Evolutionary conservation across 1,140 invertebrate genomes (phyloP).

Genomic region (Bombus pyrosoma): DNA sequence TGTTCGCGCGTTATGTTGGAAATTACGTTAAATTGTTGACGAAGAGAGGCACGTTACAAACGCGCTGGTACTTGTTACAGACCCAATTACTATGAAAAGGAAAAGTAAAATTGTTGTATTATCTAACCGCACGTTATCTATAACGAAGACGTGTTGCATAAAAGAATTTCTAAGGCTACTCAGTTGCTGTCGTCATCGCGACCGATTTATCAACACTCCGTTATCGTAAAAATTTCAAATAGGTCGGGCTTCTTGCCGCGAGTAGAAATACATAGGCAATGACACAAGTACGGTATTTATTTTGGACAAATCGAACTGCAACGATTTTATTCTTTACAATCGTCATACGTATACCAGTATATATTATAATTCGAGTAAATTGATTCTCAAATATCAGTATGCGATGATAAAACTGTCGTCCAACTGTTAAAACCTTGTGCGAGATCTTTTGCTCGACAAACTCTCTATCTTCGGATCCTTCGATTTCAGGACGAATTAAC

Average conservation of each 20-base stretch:
- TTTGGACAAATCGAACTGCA: too few species aligned
- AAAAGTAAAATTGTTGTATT: neutral
- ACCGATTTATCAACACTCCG: conserved; percentile 23
- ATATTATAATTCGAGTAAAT: too few species aligned
- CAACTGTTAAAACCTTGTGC: too few species aligned
- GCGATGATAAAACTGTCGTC: too few species aligned
- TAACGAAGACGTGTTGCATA: conserved; percentile 35
- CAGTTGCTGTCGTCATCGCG: conserved; percentile 35
- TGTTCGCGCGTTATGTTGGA: too few species aligned
- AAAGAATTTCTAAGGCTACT: conserved; percentile 59
- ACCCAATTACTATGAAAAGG: neutral
- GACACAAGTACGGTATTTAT: neutral
- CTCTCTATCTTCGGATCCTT: too few species aligned
- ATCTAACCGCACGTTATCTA: neutral
- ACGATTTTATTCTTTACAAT: too few species aligned
- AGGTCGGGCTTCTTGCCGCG: neutral
- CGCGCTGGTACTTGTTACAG: rapidly evolving
- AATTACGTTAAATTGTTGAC: neutral
- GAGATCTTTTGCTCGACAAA: too few species aligned
- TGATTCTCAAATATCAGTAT: rapidly evolving
- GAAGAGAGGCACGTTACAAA: neutral
- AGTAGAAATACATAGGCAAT: neutral
- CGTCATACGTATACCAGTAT: too few species aligned
- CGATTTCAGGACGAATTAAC: too few species aligned
- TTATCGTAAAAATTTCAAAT: conserved; percentile 15